phyloP scores from a whole-genome alignment of 2,888 invertebrate species.

The Lamellibrachia satsuma region DNA sequence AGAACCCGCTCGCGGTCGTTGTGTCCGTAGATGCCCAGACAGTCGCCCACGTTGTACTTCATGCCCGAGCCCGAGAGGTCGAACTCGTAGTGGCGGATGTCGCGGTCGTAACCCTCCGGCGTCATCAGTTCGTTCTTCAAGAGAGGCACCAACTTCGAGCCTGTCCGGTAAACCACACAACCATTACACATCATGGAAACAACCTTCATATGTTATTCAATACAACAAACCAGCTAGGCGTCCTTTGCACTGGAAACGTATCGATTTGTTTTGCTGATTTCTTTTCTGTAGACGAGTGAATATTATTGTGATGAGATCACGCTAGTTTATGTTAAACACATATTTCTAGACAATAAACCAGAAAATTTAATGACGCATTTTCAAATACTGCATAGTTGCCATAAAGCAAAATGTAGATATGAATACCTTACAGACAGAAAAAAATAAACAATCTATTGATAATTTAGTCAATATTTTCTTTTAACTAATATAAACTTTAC shows the following conservation, averaged over 20 bases:
- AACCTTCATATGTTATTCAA: neutral
- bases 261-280: neutral
- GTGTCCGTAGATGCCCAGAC: constrained; percentile 44
- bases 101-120: constrained; percentile 42
- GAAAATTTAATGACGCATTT: neutral
- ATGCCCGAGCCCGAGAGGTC: constrained; percentile 39
- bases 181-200: neutral
- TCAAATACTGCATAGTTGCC: too few relatives aligned
- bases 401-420: too few relatives aligned
- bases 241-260: neutral
- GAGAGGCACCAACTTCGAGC: constrained; percentile 40
- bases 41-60: constrained; percentile 42
- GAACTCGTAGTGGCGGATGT: constrained; percentile 46
- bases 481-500: too few relatives aligned
- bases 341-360: too few relatives aligned
- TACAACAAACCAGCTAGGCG: neutral
- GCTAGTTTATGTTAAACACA: neutral
- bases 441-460: too few relatives aligned
- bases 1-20: constrained; percentile 41
- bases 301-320: neutral
- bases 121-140: constrained; percentile 42
- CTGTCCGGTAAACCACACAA: constrained; percentile 22
- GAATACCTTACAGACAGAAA: too few relatives aligned
- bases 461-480: too few relatives aligned
- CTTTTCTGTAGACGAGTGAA: neutral